phyloP scores from a whole-genome alignment of 2,888 invertebrate species.

The Terebella lapidaria region DNA sequence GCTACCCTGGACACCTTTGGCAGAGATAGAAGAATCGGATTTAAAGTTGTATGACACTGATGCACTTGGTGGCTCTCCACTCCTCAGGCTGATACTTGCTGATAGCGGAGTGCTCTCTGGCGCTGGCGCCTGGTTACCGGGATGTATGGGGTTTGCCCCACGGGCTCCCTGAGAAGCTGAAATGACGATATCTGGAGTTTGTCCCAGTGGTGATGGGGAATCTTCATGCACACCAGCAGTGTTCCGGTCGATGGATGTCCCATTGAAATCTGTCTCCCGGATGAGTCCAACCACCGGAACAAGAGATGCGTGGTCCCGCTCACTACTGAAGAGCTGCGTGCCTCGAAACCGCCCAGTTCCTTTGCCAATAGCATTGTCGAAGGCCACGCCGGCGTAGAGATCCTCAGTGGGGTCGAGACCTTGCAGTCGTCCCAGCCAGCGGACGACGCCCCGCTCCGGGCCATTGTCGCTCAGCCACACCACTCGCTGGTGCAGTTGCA shows the following conservation, averaged over 20 bases:
- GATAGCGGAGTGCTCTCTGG: too few species aligned
- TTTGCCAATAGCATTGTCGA: constrained; percentile 11
- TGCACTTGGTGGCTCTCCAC: too few species aligned
- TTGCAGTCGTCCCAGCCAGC: constrained; percentile 2
- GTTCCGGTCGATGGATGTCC: too few species aligned
- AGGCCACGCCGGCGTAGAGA: constrained; percentile 3
- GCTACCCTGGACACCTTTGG: too few species aligned
- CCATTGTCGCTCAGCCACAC: constrained; percentile 8
- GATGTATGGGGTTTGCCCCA: not conserved
- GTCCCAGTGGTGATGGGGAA: not conserved
- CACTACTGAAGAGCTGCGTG: constrained; percentile 1
- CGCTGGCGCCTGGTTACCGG: too few species aligned
- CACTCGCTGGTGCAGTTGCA: not conserved
- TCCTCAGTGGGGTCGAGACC: not conserved
- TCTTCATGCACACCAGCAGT: too few species aligned
- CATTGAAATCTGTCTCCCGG: not conserved
- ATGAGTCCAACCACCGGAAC: constrained; percentile 9
- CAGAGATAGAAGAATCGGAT: too few species aligned
- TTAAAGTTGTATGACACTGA: too few species aligned
- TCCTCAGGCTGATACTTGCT: too few species aligned
- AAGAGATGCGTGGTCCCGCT: constrained; percentile 11
- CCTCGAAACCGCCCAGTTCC: constrained; percentile 10
- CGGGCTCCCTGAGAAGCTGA: not conserved
- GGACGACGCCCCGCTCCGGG: constrained; percentile 5
- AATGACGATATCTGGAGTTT: too few species aligned